Base-by-base conservation (phyloP, 2,113 vertebrate genomes). In the Gobio gobio region DNA sequence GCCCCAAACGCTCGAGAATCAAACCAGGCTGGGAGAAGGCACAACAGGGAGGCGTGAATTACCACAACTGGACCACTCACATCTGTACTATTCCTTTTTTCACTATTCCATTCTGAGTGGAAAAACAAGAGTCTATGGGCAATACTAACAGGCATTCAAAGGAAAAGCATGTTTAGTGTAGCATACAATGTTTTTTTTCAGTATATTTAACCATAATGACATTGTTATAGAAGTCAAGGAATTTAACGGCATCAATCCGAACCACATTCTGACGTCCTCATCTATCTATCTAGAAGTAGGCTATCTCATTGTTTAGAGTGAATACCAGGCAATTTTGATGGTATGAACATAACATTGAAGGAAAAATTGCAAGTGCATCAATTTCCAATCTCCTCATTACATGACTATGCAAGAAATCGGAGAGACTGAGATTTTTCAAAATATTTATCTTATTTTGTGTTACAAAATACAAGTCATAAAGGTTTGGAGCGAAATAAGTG, bases 11-110 rank as follows among this genome's bases (percentile, higher is more conserved):
- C 73, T 84, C 16, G 33, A 79, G 63, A 76, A 49, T 40, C 66
- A 47, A 79, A 51, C 49, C 73, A 20, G 47, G 84, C 82, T 72
- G 72, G 78, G 77, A 82, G 76, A 85, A 59, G 59, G 51, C 81
- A 66, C 47, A 56, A 36, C 58, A 5, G 64, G 76, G 56, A 84
- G 86, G 16, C 2, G 16, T 47, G 56, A 78, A 85, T 78, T 74
- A 78, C 58, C 63, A 61, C 54, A 51, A 85, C 73, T 73, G 45
- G 56, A 75, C 49, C 64, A 66, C 79, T 78, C 24, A 66, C 51
- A 78, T 68, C 56, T n/a, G 40, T 73, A 76, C 43, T 22, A 58
- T 47, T 84, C 20, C 51, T 61, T 45, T n/a, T 20, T 51, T 61
- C 36, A 72, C 64, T 18, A 58, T 20, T 45, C 20, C 10, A 40